A percentile compares a stretch with the other conserved stretches of the same genome.
Conservation (phyloP, 2,888 invertebrate genomes). For the Pollenia labialis region DNA sequence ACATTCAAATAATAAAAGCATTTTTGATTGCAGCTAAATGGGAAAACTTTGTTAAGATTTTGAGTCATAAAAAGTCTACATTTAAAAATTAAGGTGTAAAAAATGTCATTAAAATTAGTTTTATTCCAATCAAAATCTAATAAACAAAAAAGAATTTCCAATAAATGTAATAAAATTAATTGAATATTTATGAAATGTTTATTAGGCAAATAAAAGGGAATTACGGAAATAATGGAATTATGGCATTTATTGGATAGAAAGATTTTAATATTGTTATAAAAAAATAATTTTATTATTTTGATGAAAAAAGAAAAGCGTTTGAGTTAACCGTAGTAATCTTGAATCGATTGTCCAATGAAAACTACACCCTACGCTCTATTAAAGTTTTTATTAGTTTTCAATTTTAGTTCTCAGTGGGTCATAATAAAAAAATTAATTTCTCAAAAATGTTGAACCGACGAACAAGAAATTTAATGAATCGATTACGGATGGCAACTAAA, state of each 20-base stretch:
- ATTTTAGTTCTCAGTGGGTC: too few relatives aligned
- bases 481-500: too few relatives aligned
- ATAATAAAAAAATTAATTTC: too few relatives aligned
- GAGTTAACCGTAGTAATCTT: too few relatives aligned
- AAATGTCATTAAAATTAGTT: slow-evolving; percentile 53
- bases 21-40: slow-evolving; percentile 64
- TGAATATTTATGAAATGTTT: slow-evolving; percentile 56
- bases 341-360: too few relatives aligned
- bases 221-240: slow-evolving; percentile 12
- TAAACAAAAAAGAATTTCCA: slow-evolving; percentile 15
- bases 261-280: too few relatives aligned
- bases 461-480: too few relatives aligned
- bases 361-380: too few relatives aligned
- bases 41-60: slow-evolving; percentile 62
- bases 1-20: slow-evolving; percentile 48
- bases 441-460: too few relatives aligned
- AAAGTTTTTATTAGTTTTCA: too few relatives aligned
- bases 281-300: too few relatives aligned
- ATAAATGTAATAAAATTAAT: slow-evolving; percentile 54
- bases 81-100: slow-evolving; percentile 57
- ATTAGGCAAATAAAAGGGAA: neutral
- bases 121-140: slow-evolving; percentile 37
- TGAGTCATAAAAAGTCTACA: slow-evolving; percentile 20
- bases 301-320: too few relatives aligned
- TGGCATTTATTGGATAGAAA: neutral